Evolutionary conservation across 2,797 vertebrate genomes (phyloP).

Genomic region (Eulemur coronatus): DNA sequence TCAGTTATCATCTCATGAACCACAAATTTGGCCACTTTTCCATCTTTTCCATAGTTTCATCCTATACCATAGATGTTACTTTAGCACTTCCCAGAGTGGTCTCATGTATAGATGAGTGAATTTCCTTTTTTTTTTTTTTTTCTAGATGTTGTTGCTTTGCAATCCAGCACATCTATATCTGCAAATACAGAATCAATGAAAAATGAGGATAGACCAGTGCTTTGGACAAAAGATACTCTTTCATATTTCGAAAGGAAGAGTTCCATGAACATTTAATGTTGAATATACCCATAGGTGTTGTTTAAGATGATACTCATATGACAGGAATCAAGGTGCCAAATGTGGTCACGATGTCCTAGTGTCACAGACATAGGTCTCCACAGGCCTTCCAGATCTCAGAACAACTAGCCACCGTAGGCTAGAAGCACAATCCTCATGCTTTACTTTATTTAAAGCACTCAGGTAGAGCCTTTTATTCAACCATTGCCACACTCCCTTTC

Average conservation of each 20-base stretch:
- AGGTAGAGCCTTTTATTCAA: not conserved
- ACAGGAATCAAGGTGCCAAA: not conserved
- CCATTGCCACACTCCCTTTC: not conserved
- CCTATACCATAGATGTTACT: not conserved
- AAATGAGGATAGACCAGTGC: not conserved
- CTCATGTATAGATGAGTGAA: not conserved
- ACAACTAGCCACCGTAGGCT: too few species aligned
- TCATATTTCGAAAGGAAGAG: not conserved
- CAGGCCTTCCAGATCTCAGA: not conserved
- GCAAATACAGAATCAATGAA: not conserved
- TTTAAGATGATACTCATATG: not conserved
- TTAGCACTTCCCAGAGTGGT: not conserved
- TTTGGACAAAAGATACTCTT: not conserved
- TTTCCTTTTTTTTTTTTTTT: not conserved
- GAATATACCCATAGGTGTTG: not conserved
- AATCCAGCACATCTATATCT: not conserved
- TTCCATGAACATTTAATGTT: not conserved
- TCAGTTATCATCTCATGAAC: not conserved
- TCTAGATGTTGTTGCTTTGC: not conserved
- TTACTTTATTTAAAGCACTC: not conserved
- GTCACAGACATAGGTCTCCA: not conserved
- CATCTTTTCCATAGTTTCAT: not conserved
- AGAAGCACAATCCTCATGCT: not conserved
- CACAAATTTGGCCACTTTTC: not conserved
- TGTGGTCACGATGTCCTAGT: not conserved